Percentiles rank a stretch among this genome's conserved stretches.
Conservation (phyloP, 2,113 vertebrate species). For the Ammospiza caudacuta region DNA sequence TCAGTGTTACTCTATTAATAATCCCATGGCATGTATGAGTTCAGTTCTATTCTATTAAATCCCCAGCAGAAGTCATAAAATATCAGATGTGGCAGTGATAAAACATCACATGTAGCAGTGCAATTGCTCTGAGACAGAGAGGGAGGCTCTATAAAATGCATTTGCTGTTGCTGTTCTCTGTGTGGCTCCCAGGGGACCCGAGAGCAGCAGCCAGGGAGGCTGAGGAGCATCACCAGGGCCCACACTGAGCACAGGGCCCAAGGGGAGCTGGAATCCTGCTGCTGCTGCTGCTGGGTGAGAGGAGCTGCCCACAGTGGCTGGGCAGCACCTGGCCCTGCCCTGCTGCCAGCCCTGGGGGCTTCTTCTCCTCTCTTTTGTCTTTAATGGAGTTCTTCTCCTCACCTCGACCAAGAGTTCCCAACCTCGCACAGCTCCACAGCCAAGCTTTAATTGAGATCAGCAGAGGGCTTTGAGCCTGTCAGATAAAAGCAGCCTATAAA, state of each 20-base stretch:
- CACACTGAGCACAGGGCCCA: rapidly evolving
- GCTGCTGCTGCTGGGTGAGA: rapidly evolving
- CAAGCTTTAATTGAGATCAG: not conserved
- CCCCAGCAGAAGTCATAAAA: not conserved
- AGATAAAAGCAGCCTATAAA: not conserved
- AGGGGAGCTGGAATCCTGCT: not conserved
- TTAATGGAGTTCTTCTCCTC: not conserved
- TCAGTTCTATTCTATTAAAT: not conserved
- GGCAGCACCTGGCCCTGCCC: not conserved
- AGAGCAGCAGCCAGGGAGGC: not conserved
- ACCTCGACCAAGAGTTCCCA: not conserved
- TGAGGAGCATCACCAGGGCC: rapidly evolving
- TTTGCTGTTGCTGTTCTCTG: not conserved
- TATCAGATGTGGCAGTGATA: rapidly evolving
- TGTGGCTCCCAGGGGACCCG: rapidly evolving
- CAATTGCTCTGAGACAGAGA: not conserved
- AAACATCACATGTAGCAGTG: not conserved
- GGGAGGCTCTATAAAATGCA: not conserved
- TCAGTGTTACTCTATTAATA: not conserved
- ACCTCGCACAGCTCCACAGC: too few species aligned
- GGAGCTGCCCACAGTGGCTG: rapidly evolving
- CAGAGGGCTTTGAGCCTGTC: not conserved
- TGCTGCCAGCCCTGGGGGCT: not conserved
- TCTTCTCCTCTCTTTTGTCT: too few species aligned
- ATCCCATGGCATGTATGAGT: not conserved